A percentile compares a stretch with the other conserved stretches of the same genome.
Conservation (phyloP, 1,140 invertebrate species). For the Drosophila bifasciata region DNA sequence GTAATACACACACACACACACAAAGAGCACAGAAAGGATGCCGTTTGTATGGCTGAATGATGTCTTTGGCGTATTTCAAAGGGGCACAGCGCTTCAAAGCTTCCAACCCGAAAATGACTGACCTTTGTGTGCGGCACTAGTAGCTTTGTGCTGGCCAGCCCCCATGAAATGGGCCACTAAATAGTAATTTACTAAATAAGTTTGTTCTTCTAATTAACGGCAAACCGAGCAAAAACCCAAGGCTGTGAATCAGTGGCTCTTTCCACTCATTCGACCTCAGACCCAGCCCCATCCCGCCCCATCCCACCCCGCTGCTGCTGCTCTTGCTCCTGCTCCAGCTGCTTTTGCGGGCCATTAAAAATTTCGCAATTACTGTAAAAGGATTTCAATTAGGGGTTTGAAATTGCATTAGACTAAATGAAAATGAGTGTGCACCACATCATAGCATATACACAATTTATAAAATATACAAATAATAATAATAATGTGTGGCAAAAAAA, state of each 20-base stretch:
- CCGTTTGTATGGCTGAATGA: constrained; percentile 76
- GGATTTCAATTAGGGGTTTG: constrained; percentile 73
- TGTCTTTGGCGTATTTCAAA: constrained; percentile 78
- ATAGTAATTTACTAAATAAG: constrained; percentile 82
- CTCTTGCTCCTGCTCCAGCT: constrained; percentile 12
- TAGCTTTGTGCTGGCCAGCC: constrained; percentile 61
- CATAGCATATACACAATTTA: constrained; percentile 18
- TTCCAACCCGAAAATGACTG: constrained; percentile 64
- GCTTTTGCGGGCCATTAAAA: constrained; percentile 44
- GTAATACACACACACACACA: constrained; percentile 1
- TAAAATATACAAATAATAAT: constrained; percentile 32
- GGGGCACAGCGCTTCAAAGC: constrained; percentile 71
- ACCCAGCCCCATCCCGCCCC: too few relatives aligned
- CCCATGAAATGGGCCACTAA: constrained; percentile 63
- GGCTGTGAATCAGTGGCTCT: constrained; percentile 17
- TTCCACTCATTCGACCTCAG: too few relatives aligned
- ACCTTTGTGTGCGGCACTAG: constrained; percentile 66
- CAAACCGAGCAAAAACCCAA: constrained; percentile 8
- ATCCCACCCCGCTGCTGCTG: not conserved
- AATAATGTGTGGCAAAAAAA: constrained; percentile 37
- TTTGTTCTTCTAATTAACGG: constrained; percentile 68
- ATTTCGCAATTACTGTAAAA: constrained; percentile 77
- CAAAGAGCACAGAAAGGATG: constrained; percentile 54
- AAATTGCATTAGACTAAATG: constrained; percentile 61
- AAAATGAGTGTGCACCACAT: constrained; percentile 32